A percentile compares a stretch with the other conserved stretches of the same genome.
Conservation (phyloP, 2,113 vertebrate genomes). For the Melanocharis versteri region DNA sequence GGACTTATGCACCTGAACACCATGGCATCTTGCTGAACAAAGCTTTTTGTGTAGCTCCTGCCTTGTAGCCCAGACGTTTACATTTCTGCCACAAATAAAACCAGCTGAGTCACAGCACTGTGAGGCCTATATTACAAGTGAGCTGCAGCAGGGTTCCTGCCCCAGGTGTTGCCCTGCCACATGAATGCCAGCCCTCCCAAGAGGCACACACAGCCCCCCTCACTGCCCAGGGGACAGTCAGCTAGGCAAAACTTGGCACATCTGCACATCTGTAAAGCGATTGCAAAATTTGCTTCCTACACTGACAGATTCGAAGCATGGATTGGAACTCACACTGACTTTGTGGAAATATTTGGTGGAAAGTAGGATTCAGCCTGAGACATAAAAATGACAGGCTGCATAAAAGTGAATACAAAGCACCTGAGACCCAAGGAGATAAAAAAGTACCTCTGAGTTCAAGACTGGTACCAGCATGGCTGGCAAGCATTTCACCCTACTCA, state of each 20-base stretch:
- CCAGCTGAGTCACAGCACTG: not conserved
- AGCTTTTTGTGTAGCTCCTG: not conserved
- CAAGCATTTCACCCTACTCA: not conserved
- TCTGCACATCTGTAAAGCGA: fast-evolving
- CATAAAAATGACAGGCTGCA: not conserved
- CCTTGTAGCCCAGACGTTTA: not conserved
- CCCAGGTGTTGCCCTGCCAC: fast-evolving
- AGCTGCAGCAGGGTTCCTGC: not conserved
- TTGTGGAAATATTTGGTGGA: not conserved
- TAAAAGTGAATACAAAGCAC: not conserved
- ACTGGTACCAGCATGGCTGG: not conserved
- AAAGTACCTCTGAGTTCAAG: not conserved
- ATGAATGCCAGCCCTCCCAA: not conserved
- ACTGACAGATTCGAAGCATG: not conserved
- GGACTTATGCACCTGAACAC: fast-evolving
- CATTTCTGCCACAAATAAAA: not conserved
- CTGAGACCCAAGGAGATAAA: not conserved
- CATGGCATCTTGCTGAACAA: not conserved
- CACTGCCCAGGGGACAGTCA: not conserved
- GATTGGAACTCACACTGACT: not conserved
- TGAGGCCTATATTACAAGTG: not conserved
- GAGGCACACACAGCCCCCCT: not conserved
- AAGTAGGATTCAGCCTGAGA: not conserved
- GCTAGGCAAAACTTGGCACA: not conserved
- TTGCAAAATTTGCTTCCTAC: not conserved